Percentiles rank a stretch among this genome's conserved stretches.
These are phyloP conservation scores for Mionectes olivaceus DNA, from an alignment of 2,797 vertebrate species.

Conservation along the genomic window DNA sequence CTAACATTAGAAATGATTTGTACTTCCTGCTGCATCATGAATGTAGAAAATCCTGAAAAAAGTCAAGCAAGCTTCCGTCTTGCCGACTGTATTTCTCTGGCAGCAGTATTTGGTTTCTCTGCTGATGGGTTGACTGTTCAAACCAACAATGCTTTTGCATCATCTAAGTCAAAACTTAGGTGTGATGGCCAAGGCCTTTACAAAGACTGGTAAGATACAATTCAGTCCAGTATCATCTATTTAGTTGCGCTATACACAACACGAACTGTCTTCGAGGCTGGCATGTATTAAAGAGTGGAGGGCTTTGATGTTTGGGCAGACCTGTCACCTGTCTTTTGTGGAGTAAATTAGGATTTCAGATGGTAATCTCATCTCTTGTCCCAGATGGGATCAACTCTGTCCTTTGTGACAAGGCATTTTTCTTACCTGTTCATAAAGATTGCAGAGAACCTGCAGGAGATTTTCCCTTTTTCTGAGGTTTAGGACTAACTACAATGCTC, in stretches of 20 bases:
- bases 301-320: background rate
- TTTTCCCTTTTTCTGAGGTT: background rate
- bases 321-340: background rate
- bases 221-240: background rate
- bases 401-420: background rate
- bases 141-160: background rate
- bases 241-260: background rate
- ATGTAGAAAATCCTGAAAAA: background rate
- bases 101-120: background rate
- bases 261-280: background rate
- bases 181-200: background rate
- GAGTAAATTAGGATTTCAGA: background rate
- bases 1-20: background rate
- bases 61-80: background rate
- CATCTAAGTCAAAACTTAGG: fast-evolving
- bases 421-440: background rate
- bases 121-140: background rate
- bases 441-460: background rate
- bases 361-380: background rate
- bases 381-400: background rate
- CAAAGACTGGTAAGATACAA: background rate
- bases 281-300: background rate
- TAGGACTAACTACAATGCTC: background rate
- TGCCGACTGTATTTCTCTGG: background rate
- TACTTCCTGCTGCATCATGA: background rate